Evolutionary conservation across 1,140 invertebrate genomes (phyloP), one percentile per base, ranked within the genome.

Genomic region (Calliphora vicina): DNA sequence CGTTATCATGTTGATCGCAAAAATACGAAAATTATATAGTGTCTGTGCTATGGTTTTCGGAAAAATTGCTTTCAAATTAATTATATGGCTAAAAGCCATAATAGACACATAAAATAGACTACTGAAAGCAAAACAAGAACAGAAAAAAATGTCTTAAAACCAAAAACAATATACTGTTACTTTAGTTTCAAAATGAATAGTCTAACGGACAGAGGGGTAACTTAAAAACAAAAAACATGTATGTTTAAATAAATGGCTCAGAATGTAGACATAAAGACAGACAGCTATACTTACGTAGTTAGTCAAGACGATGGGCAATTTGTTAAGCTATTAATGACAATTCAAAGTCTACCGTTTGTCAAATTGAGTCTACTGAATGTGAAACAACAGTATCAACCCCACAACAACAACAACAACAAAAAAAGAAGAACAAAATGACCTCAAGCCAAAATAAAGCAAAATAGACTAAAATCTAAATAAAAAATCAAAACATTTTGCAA

Each of bases 331-430:
- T 78, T 78, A 78, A 78, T 78, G 74, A 78, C 74, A 78, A 78
- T 78, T 78, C 74, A 78, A 78, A 78, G 74, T 78, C 74, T 78
- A 78, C 74, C 74, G 74, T 78, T 78, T 78, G 74, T 78, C 74
- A 78, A 78, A 78, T 42, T 43, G 35, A 43, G 42, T 78, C 74
- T 43, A 78, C 42, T n/a, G n/a, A n/a, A n/a, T n/a, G n/a, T n/a
- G n/a, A n/a, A 43, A 78, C 26, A 35, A 27, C 27, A 74, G 15
- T 35, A n/a, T n/a, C n/a, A 74, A 35, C 27, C 17, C 17, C 13
- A 74, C 13, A 35, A 73, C 25, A 73, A 27, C 26, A 74, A 74
- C 72, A 74, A n/a, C 15, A 15, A 13, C 10, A 78, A 25, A 26
- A 43, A 10, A 78, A 45, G 0, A 78, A 4, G 17, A 78, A 43